phyloP scores from a whole-genome alignment of 2,888 invertebrate species.

The Netelia fuscicornis region DNA sequence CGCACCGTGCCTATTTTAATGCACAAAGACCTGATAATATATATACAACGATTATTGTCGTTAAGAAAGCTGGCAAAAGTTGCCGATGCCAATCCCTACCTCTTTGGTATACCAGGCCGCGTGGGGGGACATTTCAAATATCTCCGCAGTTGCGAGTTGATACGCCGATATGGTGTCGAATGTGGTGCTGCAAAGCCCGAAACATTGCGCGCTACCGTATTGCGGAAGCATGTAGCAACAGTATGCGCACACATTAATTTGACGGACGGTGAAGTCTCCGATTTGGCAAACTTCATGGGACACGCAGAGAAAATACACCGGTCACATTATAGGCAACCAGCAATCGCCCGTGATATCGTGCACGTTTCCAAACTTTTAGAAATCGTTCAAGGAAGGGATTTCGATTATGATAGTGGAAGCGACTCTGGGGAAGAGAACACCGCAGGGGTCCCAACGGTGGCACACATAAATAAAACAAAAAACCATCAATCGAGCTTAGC shows the following conservation, averaged over 20 bases:
- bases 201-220: constrained; percentile 65
- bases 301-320: constrained; percentile 59
- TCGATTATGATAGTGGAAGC: neutral
- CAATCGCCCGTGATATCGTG: constrained; percentile 67
- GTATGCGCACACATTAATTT: constrained; percentile 61
- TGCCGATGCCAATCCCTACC: constrained; percentile 53
- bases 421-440: neutral
- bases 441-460: no score
- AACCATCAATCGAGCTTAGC: no score
- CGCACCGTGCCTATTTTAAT: constrained; percentile 63
- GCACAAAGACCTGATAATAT: constrained; percentile 35
- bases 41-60: constrained; percentile 27
- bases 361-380: constrained; percentile 69
- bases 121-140: constrained; percentile 54
- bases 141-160: constrained; percentile 61
- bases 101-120: constrained; percentile 66
- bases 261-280: constrained; percentile 40
- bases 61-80: constrained; percentile 38
- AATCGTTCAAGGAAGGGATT: constrained; percentile 59
- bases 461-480: no score
- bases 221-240: constrained; percentile 71
- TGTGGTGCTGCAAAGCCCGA: constrained; percentile 65
- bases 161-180: constrained; percentile 53
- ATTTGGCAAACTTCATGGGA: constrained; percentile 62
- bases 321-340: constrained; percentile 51